A percentile compares a stretch with the other conserved stretches of the same genome.
phyloP scores from a whole-genome alignment of 2,888 invertebrate species.

The Lycaena phlaeas region DNA sequence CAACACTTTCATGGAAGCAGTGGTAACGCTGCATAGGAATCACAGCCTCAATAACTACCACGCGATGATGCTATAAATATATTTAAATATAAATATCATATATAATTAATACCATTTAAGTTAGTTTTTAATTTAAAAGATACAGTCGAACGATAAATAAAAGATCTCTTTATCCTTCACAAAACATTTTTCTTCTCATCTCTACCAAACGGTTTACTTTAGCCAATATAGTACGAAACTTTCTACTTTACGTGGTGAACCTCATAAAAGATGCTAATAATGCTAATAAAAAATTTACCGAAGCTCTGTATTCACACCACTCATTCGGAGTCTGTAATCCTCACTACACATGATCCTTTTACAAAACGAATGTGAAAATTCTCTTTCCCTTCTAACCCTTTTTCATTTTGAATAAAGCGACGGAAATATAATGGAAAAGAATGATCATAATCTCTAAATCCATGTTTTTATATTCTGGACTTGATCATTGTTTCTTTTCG shows the following conservation, averaged over 20 bases:
- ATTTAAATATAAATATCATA: too few species aligned
- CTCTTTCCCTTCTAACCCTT: conserved; percentile 28
- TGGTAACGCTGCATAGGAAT: too few species aligned
- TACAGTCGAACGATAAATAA: background rate
- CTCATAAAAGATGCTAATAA: background rate
- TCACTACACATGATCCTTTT: conserved; percentile 11
- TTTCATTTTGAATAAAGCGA: conserved; percentile 28
- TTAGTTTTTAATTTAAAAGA: too few species aligned
- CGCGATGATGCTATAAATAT: too few species aligned
- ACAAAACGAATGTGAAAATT: conserved; percentile 18
- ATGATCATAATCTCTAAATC: conserved; percentile 52
- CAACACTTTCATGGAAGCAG: too few species aligned
- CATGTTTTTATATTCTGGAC: conserved; percentile 34
- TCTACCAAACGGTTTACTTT: background rate
- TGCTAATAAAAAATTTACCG: conserved; percentile 1
- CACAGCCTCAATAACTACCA: too few species aligned
- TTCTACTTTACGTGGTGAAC: background rate
- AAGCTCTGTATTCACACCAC: background rate
- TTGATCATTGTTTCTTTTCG: conserved; percentile 7
- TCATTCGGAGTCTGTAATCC: background rate
- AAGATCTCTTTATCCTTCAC: background rate
- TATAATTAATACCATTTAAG: too few species aligned
- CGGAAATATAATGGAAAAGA: conserved; percentile 50
- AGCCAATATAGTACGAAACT: background rate
- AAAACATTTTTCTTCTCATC: background rate